Conservation (phyloP, 2,888 invertebrate genomes). For the Scaptomyza polygonia region DNA sequence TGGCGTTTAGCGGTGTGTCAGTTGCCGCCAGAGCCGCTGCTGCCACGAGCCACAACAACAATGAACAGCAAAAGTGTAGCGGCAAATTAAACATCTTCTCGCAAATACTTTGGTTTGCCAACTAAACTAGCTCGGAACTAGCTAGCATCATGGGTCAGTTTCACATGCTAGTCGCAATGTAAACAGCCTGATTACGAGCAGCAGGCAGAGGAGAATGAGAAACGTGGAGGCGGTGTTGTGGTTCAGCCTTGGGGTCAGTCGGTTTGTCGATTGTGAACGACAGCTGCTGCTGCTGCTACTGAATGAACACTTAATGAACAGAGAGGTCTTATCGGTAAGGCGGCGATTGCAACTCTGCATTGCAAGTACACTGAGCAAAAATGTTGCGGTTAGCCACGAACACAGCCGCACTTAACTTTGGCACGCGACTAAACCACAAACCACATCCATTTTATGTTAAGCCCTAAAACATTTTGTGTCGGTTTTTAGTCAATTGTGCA, state of each 20-base stretch:
- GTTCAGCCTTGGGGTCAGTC: conserved; percentile 55
- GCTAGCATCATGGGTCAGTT: conserved; percentile 22
- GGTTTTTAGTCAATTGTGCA: conserved; percentile 19
- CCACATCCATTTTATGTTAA: conserved; percentile 55
- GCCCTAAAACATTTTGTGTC: conserved; percentile 30
- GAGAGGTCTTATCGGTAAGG: conserved; percentile 30
- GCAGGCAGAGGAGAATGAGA: not conserved
- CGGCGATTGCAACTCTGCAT: conserved; percentile 3
- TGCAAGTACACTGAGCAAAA: conserved; percentile 50
- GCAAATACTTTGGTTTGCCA: conserved; percentile 25
- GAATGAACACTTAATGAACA: conserved; percentile 27
- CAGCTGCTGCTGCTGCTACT: conserved; percentile 23
- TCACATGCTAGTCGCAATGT: conserved; percentile 39
- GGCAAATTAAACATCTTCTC: conserved; percentile 51
- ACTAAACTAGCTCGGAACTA: conserved; percentile 42
- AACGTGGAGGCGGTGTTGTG: conserved; percentile 15
- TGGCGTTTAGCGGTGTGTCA: conserved; percentile 35
- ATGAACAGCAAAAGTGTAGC: conserved; percentile 9
- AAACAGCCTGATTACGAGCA: conserved; percentile 55
- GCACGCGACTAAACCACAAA: conserved; percentile 43
- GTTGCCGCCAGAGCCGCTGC: not conserved
- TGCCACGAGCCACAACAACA: conserved; percentile 31
- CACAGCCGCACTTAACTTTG: conserved; percentile 15
- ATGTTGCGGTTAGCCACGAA: conserved; percentile 19
- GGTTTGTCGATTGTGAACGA: conserved; percentile 44